These are phyloP conservation scores for Andricus curvator DNA, from an alignment of 2,888 invertebrate genomes.

Conservation along the genomic window DNA sequence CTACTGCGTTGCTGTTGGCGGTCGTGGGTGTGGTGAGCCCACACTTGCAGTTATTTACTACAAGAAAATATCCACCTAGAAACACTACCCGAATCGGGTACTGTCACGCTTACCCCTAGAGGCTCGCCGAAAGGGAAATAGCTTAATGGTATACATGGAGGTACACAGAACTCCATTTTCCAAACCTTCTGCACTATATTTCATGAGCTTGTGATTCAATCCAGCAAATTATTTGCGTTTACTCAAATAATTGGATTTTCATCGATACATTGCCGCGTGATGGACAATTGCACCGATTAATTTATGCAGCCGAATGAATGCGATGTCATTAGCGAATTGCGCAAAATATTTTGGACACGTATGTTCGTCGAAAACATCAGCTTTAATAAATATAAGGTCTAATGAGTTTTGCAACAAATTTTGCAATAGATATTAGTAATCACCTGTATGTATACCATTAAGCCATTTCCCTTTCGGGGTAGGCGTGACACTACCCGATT, in stretches of 20 bases:
- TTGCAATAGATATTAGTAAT: slow-evolving; percentile 30
- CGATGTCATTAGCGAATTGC: slow-evolving; percentile 25
- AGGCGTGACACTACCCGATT: too few species aligned
- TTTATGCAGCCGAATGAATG: slow-evolving; percentile 29
- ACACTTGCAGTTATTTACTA: too few species aligned
- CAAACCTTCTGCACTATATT: neutral
- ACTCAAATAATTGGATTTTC: slow-evolving; percentile 24
- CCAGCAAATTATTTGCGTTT: slow-evolving; percentile 17
- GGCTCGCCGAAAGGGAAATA: too few species aligned
- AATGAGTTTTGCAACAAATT: slow-evolving; percentile 15
- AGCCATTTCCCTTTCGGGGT: too few species aligned
- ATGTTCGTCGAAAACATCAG: slow-evolving; percentile 9
- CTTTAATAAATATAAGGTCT: slow-evolving; percentile 15
- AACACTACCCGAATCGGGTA: too few species aligned
- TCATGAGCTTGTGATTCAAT: neutral
- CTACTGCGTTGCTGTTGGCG: too few species aligned
- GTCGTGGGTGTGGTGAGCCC: too few species aligned
- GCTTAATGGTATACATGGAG: too few species aligned
- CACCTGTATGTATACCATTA: too few species aligned
- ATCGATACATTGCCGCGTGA: slow-evolving; percentile 31
- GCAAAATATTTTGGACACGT: slow-evolving; percentile 14
- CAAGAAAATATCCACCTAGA: too few species aligned
- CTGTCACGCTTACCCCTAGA: too few species aligned
- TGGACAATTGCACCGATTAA: slow-evolving; percentile 38
- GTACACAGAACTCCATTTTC: neutral